Percentiles rank a stretch among this genome's conserved stretches.
Evolutionary conservation across 1,140 invertebrate genomes (phyloP).

Genomic region (Araneus ventricosus): DNA sequence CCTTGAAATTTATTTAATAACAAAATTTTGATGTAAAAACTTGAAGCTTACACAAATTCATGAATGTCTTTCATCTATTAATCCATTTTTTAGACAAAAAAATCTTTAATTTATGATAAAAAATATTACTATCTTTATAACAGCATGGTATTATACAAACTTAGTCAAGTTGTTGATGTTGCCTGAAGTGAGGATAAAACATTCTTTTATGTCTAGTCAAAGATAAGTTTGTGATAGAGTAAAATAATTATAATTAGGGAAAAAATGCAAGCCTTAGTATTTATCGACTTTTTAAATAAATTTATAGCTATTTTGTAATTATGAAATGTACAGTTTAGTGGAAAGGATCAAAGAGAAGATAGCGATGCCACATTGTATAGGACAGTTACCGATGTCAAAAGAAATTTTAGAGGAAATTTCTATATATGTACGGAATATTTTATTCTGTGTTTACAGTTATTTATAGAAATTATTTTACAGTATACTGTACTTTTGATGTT

Average conservation of each 20-base stretch:
- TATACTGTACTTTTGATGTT: not conserved
- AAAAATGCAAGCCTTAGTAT: not conserved
- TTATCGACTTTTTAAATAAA: not conserved
- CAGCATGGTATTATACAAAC: no score
- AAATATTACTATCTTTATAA: no score
- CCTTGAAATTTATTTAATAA: no score
- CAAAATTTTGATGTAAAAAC: no score
- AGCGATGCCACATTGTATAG: not conserved
- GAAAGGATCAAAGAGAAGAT: not conserved
- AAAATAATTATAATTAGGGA: not conserved
- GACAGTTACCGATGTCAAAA: not conserved
- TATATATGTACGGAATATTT: conserved; percentile 20
- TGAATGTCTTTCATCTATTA: no score
- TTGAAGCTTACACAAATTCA: no score
- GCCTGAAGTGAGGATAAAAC: not conserved
- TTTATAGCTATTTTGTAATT: not conserved
- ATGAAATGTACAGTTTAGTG: not conserved
- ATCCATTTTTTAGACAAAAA: no score
- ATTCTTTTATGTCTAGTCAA: conserved; percentile 11
- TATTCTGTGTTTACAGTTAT: not conserved
- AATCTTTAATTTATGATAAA: no score
- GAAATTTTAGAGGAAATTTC: not conserved
- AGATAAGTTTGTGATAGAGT: not conserved
- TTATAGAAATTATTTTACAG: not conserved
- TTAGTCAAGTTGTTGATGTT: no score